A percentile compares a stretch with the other conserved stretches of the same genome.
Evolutionary conservation across 2,888 invertebrate species (phyloP).

Genomic region (Rhodophaea formosa): DNA sequence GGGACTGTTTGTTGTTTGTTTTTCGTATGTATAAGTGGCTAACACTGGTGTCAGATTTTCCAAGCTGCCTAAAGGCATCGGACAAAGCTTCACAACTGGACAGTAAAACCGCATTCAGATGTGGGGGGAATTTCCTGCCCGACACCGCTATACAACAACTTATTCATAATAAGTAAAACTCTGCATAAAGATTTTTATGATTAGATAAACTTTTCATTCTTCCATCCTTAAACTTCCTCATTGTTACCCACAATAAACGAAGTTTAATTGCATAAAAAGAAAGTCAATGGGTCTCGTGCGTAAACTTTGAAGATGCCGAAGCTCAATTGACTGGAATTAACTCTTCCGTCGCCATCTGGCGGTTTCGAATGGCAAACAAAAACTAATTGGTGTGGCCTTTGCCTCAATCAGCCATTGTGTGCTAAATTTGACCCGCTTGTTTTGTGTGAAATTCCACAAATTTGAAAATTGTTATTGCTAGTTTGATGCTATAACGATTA

Average conservation of each 20-base stretch:
- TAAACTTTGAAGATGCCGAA: slow-evolving; percentile 40
- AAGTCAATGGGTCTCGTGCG: slow-evolving; percentile 37
- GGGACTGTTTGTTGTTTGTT: too few species aligned
- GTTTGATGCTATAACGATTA: neutral
- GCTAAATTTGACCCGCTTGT: slow-evolving; percentile 19
- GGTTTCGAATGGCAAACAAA: slow-evolving; percentile 30
- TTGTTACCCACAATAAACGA: neutral
- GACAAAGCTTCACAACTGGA: too few species aligned
- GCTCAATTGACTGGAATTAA: slow-evolving; percentile 47
- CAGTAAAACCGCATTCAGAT: too few species aligned
- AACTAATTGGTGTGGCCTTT: slow-evolving; percentile 31
- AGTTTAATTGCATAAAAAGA: slow-evolving; percentile 31
- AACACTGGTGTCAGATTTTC: too few species aligned
- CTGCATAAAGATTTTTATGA: too few species aligned
- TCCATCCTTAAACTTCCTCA: neutral
- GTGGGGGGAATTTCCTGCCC: too few species aligned
- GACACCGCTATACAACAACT: too few species aligned
- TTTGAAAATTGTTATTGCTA: slow-evolving; percentile 2
- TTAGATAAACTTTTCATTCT: too few species aligned
- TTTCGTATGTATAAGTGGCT: too few species aligned
- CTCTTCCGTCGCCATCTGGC: slow-evolving; percentile 41
- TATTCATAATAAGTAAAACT: too few species aligned
- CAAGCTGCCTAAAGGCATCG: too few species aligned
- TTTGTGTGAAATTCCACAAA: slow-evolving; percentile 15
- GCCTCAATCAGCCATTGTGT: slow-evolving; percentile 28